These are phyloP conservation scores for Pterois miles DNA, from an alignment of 2,797 vertebrate species.

Conservation along the genomic window DNA sequence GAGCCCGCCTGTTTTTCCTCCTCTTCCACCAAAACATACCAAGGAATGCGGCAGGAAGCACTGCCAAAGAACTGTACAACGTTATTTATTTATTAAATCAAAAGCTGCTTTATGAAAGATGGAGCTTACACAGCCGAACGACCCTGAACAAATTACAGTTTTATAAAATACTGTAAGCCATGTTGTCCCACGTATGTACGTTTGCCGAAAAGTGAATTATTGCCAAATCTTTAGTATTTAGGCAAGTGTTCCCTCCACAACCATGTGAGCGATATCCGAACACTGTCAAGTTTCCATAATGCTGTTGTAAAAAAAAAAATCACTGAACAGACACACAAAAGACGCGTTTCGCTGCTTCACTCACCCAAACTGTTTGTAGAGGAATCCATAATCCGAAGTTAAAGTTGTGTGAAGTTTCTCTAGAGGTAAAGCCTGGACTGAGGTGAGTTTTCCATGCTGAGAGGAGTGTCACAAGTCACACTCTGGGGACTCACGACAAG, in stretches of 20 bases:
- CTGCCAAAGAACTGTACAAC: neutral
- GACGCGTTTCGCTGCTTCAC: conserved; percentile 17
- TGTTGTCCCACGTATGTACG: fast-evolving
- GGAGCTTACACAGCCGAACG: fast-evolving
- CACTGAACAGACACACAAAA: neutral
- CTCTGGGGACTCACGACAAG: conserved; percentile 22
- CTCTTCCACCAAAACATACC: neutral
- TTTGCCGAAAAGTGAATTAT: neutral
- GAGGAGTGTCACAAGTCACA: conserved; percentile 61
- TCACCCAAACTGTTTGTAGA: conserved; percentile 85
- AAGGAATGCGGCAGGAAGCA: neutral
- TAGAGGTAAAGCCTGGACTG: conserved; percentile 9
- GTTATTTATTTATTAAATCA: neutral
- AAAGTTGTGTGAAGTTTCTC: neutral
- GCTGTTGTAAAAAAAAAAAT: neutral
- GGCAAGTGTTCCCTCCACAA: neutral
- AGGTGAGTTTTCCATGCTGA: conserved; percentile 74
- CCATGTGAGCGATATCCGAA: conserved; percentile 8
- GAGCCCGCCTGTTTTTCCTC: neutral
- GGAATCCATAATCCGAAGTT: conserved; percentile 75
- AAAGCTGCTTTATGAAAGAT: neutral
- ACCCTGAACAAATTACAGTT: fast-evolving
- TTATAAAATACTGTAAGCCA: neutral
- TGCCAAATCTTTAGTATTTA: neutral
- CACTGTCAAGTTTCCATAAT: neutral